Conservation (phyloP, 35 echinoderm and acorn worm genomes). For the Apostichopus californicus region DNA sequence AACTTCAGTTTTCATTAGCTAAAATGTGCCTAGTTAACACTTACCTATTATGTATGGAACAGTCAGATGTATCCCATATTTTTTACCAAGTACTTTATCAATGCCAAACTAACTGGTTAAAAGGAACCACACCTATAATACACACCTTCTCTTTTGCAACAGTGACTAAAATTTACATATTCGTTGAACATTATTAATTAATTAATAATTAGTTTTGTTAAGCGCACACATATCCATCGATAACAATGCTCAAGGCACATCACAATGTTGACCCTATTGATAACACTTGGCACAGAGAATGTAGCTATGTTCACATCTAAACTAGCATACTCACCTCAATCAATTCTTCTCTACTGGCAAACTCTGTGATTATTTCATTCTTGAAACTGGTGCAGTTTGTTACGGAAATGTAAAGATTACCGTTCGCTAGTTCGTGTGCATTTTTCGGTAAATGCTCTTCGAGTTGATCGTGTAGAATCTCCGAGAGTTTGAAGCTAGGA, state of each 20-base stretch:
- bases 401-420: constrained; percentile 20
- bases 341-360: neutral
- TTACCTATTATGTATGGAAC: neutral
- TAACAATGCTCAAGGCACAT: no score
- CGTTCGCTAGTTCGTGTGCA: constrained; percentile 23
- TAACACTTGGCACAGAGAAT: no score
- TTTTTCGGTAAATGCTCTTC: constrained; percentile 14
- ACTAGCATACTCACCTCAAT: constrained; percentile 16
- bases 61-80: neutral
- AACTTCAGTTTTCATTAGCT: neutral
- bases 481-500: neutral
- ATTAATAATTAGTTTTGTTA: no score
- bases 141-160: no score
- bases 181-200: no score
- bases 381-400: neutral
- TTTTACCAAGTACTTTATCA: no score
- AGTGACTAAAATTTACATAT: no score
- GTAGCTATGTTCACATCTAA: no score
- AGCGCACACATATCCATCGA: no score
- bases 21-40: neutral
- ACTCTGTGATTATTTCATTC: constrained; percentile 29
- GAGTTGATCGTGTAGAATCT: neutral
- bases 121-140: no score
- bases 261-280: no score
- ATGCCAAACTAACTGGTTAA: no score